Evolutionary conservation across 2,888 invertebrate species (phyloP).

Genomic region (Tortricodes alternella): DNA sequence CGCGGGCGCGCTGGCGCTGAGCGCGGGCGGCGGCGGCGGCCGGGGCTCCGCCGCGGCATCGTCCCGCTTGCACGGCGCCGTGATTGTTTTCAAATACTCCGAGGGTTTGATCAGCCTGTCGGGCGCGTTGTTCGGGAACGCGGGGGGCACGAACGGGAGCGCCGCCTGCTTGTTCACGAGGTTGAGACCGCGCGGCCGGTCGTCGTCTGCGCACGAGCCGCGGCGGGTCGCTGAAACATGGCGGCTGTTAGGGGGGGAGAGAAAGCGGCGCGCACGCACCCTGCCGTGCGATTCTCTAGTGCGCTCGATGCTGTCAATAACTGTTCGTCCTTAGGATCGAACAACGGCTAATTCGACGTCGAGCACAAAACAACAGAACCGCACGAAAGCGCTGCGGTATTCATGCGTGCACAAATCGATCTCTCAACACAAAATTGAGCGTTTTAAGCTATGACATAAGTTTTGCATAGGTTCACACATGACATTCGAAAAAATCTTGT

Average conservation of each 20-base stretch:
- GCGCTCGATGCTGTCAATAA: too few species aligned
- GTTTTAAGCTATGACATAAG: neutral
- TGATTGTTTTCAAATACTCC: slow-evolving; percentile 94
- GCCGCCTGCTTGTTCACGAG: slow-evolving; percentile 93
- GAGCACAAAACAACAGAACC: too few species aligned
- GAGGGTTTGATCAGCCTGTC: slow-evolving; percentile 95
- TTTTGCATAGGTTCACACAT: neutral
- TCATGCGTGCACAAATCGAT: slow-evolving; percentile 25
- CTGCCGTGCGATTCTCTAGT: too few species aligned
- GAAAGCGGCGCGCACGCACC: slow-evolving; percentile 71
- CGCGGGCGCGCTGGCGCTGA: slow-evolving; percentile 50
- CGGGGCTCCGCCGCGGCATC: slow-evolving; percentile 84
- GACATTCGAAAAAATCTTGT: neutral
- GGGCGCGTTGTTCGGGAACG: slow-evolving; percentile 91
- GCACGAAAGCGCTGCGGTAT: slow-evolving; percentile 6
- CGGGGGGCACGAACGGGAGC: slow-evolving; percentile 95
- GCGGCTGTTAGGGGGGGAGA: slow-evolving; percentile 55
- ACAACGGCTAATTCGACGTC: too few species aligned
- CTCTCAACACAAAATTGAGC: too few species aligned
- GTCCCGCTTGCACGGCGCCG: slow-evolving; percentile 81
- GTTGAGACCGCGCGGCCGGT: slow-evolving; percentile 82
- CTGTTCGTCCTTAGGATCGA: too few species aligned
- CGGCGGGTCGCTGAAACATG: slow-evolving; percentile 73
- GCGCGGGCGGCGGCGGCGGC: slow-evolving; percentile 80
- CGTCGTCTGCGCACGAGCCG: slow-evolving; percentile 76